A percentile compares a stretch with the other conserved stretches of the same genome.
Evolutionary conservation across 1,140 invertebrate species (phyloP).

Genomic region (Babylonia areolata): DNA sequence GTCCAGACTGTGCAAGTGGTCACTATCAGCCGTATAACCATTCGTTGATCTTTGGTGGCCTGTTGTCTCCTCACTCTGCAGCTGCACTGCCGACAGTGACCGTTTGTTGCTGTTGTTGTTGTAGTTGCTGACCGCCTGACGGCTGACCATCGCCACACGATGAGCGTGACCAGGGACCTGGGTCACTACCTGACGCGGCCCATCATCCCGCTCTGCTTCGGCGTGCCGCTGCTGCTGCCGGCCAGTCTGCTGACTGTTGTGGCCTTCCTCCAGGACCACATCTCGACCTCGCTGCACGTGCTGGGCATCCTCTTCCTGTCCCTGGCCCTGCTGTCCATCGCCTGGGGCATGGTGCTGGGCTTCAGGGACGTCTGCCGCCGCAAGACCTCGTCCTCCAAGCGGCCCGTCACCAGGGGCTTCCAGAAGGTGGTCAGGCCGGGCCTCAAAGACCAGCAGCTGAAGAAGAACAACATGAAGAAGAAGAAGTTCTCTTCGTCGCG

Average conservation of each 20-base stretch:
- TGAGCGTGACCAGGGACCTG: not conserved
- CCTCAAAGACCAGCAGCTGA: not conserved
- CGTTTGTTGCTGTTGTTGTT: no score
- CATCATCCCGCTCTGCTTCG: conserved; percentile 29
- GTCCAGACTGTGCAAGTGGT: no score
- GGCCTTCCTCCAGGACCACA: conserved; percentile 26
- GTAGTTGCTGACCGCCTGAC: no score
- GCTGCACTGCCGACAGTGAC: no score
- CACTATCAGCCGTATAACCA: no score
- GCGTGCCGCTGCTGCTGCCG: conserved; percentile 6
- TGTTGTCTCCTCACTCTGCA: no score
- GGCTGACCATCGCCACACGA: no score
- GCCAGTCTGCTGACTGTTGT: not conserved
- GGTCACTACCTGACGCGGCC: not conserved
- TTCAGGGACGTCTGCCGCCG: not conserved
- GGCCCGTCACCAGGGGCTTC: not conserved
- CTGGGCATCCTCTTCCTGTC: conserved; percentile 11
- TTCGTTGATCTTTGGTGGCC: no score
- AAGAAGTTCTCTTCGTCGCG: no score
- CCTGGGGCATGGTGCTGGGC: conserved; percentile 13
- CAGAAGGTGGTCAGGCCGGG: not conserved
- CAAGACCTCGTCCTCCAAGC: not conserved
- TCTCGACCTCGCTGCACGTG: conserved; percentile 19
- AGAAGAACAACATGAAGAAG: no score
- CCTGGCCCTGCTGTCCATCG: conserved; percentile 6